A percentile compares a stretch with the other conserved stretches of the same genome.
Conservation (phyloP, 2,888 invertebrate species). For the Diplazon laetatorius region DNA sequence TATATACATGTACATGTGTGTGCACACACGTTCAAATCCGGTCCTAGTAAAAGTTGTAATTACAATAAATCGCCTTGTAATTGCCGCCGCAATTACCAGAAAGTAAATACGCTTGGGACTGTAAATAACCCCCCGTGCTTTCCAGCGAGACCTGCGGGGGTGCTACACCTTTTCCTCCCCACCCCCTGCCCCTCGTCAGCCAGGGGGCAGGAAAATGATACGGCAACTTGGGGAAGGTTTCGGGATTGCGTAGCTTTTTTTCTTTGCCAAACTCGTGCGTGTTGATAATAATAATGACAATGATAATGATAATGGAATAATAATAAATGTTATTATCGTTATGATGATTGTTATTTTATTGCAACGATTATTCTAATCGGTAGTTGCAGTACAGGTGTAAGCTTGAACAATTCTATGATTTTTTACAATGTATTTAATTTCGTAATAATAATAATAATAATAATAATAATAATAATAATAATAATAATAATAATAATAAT, state of each 20-base stretch:
- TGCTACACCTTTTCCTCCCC: no score
- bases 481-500: no score
- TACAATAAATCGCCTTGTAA: conserved; percentile 77
- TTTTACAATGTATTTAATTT: not conserved
- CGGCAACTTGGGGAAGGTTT: conserved; percentile 49
- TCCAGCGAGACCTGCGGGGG: conserved; percentile 14
- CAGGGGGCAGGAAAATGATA: not conserved
- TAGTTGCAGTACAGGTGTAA: not conserved
- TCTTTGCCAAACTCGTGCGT: conserved; percentile 37
- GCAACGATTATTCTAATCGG: not conserved
- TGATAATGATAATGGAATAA: no score
- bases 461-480: not conserved
- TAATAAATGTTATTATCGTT: no score
- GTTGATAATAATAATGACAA: no score
- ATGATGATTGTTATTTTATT: no score
- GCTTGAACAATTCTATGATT: not conserved
- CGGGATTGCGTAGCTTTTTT: conserved; percentile 38
- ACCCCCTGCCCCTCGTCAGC: no score
- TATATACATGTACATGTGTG: not conserved
- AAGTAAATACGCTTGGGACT: conserved; percentile 71
- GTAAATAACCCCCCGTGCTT: conserved; percentile 75
- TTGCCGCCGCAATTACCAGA: conserved; percentile 73
- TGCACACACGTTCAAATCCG: conserved; percentile 12
- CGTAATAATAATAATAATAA: not conserved
- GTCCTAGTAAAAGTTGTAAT: conserved; percentile 75